A percentile compares a stretch with the other conserved stretches of the same genome.
Evolutionary conservation across 2,797 vertebrate genomes (phyloP).

Genomic region (Arnoldichthys spilopterus): DNA sequence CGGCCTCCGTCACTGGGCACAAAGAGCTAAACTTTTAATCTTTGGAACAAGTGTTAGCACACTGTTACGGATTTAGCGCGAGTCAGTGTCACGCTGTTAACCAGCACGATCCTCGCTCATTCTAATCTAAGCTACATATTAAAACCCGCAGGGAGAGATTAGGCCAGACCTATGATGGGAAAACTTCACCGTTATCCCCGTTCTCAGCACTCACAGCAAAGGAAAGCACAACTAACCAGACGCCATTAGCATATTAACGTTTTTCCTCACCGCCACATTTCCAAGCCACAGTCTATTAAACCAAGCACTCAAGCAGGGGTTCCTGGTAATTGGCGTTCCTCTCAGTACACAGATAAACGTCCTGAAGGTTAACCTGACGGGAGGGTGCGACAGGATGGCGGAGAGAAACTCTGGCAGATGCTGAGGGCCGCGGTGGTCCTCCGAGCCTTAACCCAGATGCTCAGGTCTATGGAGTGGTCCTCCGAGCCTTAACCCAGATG

Average conservation of each 20-base stretch:
- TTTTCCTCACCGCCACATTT: constrained; percentile 24
- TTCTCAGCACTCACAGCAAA: constrained; percentile 39
- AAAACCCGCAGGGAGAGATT: constrained; percentile 30
- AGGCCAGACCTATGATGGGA: constrained; percentile 25
- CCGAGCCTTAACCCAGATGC: constrained; percentile 10
- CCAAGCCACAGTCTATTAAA: constrained; percentile 52
- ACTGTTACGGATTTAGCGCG: constrained; percentile 21
- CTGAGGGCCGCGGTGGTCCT: background rate
- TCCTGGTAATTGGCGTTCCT: constrained; percentile 41
- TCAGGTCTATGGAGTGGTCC: constrained; percentile 4
- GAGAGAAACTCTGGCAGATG: background rate
- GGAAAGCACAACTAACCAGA: constrained; percentile 45
- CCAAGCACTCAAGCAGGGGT: constrained; percentile 34
- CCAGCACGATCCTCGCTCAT: constrained; percentile 5
- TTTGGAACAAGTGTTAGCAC: constrained; percentile 35
- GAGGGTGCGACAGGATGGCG: background rate
- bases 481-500: constrained; percentile 12
- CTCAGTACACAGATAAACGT: constrained; percentile 40
- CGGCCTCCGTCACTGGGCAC: constrained; percentile 3
- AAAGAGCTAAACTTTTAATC: constrained; percentile 46
- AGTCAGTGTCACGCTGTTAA: constrained; percentile 1
- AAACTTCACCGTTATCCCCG: constrained; percentile 13
- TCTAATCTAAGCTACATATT: constrained; percentile 50
- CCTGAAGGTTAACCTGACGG: constrained; percentile 38
- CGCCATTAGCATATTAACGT: constrained; percentile 11